Evolutionary conservation across 2,797 vertebrate species (phyloP), one percentile per base, ranked within the genome.

Genomic region (Myoxocephalus aenaeus): DNA sequence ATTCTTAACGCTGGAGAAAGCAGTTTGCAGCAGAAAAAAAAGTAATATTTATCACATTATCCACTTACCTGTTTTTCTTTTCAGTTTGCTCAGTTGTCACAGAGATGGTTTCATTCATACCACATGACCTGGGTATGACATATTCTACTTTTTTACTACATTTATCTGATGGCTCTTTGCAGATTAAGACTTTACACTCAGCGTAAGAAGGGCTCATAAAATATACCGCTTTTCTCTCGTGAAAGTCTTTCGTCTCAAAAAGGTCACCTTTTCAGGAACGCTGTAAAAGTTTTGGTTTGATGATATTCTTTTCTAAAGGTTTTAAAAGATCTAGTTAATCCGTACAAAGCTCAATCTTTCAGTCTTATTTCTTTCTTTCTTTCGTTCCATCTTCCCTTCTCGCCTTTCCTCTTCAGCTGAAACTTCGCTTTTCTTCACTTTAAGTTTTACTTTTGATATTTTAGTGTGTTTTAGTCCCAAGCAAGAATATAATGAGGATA

Each of bases 251-350:
- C 7, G 34, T 32, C 36, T 70, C 50, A 34, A 8, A 63, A 50
- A 44, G 42, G 42, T 66, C 34, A 27, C 25, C 44, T 10, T 53
- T 22, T 58, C 40, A 73, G 65, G 32, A 62, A 73, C 32, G 51
- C 58, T 32, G 20, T 66, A 66, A 70, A 70, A 40, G 51, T 40
- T 65, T 22, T 11, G 51, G 57, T 54, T 69, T 63, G 65, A 61
- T 61, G 48, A 69, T 56, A 17, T 44, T 4, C 15, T 48, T 7
- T 20, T 68, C 46, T 51, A 1, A 22, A 61, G 10, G n/a, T 36
- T 58, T 74, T 8, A 75, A 20, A 62, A 50, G 32, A 27, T 65
- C 10, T 6, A 15, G 18, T 68, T 25, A 20, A 22, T 17, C 57
- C 25, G 13, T 7, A n/a, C 7, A 27, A 29, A 11, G 12, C 58